Evolutionary conservation across 1,140 invertebrate genomes (phyloP), one percentile per base, ranked within the genome.

Genomic region (Drosophila parabipectinata): DNA sequence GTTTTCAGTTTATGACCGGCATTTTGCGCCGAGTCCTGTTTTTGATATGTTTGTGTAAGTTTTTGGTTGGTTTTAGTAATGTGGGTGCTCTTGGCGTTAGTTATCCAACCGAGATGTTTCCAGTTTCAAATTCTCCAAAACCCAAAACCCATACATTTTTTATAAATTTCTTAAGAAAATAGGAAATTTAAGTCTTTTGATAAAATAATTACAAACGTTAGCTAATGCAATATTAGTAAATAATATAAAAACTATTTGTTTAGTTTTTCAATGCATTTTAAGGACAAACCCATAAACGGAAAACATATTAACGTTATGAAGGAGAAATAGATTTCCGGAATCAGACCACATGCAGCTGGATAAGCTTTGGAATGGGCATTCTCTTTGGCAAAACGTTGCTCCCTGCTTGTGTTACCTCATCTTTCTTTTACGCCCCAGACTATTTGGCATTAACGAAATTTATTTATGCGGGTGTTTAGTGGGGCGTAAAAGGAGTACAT

Each of bases 401-500:
- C 44, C 63, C 63, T 51, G 67, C 54, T 76, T 63, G 74, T 75
- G 73, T 75, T 87, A 87, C 82, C 82, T 87, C 82, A 85, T 85
- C 82, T 85, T 88, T 88, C 83, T 88, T 88, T 88, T 88, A 79
- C 83, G 83, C 76, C 85, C 76, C 67, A 88, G 83, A 88, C 83
- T 83, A 88, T 88, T 88, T 74, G 83, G 83, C 83, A 88, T 88
- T 88, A 88, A 83, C 83, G 64, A 89, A 89, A 89, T 89, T 89
- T 89, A 89, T 89, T 89, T 90, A 90, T 90, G 81, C 85, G 85
- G 77, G 85, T 90, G 73, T 89, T 89, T 89, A 89, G 80, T 89
- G 85, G 75, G 85, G 85, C 85, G 85, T 79, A 85, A 89, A 89
- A 89, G 85, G 71, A 75, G 80, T 89, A 81, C 85, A 89, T 90